Evolutionary conservation across 2,888 invertebrate species (phyloP), one percentile per base, ranked within the genome.

Genomic region (Bibio marci): DNA sequence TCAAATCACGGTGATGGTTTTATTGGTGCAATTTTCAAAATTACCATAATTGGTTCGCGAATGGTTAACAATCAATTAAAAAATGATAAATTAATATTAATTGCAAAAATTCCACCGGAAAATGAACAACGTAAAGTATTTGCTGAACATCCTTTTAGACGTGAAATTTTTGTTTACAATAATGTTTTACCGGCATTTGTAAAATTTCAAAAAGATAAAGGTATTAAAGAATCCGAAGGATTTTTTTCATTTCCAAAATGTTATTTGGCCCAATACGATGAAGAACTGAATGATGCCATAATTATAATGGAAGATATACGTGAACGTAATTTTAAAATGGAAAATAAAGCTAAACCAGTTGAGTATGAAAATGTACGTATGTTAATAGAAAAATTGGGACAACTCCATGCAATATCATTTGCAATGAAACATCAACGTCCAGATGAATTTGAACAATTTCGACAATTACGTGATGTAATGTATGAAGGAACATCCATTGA

Each of bases 351-450:
- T 30, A 25, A 40, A 27, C 13, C 11, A 2, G 19, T 40, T 18
- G 18, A 34, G 10, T 13, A 35, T 3, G 32, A 25, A 8, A 35
- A 36, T 35, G 35, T 50, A 3, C 52, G 59, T 41, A 39, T 66
- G 1, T 65, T 65, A 0, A 58, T 72, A 44, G 65, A 65, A 48
- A 62, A 63, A 0, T 48, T 73, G 34, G 74, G 72, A 0, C 64
- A 71, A 45, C 71, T 64, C 41, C 75, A 76, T 49, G 73, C 70
- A 0, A 43, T 73, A 4, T 70, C 72, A 0, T 64, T 73, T 38
- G 72, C 73, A 0, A 65, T 73, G 51, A 67, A 59, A 49, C 67
- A 71, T 40, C 67, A 71, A 45, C 55, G 67, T 3, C 67, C 69
- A 0, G 50, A 64, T 5, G 54, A 59, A 34, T 74, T 71, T 46